Evolutionary conservation across 2,888 invertebrate genomes (phyloP).

Genomic region (Seira ritae): DNA sequence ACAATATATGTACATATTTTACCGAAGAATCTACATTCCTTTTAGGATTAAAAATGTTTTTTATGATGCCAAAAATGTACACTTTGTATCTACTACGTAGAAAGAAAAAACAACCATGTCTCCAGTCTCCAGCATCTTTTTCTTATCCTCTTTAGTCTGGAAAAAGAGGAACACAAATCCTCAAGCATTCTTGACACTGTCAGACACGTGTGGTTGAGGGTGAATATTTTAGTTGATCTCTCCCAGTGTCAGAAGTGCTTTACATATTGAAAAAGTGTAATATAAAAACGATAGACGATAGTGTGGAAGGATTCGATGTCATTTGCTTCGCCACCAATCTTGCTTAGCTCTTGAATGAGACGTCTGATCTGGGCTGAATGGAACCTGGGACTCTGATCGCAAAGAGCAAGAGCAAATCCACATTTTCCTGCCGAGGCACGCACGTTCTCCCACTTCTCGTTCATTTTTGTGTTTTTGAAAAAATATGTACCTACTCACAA

Average conservation of each 20-base stretch:
- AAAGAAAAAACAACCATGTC: not conserved
- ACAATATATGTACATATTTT: not conserved
- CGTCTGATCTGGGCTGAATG: not conserved
- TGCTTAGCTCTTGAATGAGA: not conserved
- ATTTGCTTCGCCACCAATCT: not conserved
- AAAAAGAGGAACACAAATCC: not conserved
- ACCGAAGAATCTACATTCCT: not conserved
- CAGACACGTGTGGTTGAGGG: constrained; percentile 16
- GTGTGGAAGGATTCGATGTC: not conserved
- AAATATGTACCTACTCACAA: no score
- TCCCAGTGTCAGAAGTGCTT: not conserved
- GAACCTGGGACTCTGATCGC: not conserved
- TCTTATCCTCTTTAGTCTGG: not conserved
- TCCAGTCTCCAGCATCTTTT: constrained; percentile 28
- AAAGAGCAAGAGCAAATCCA: constrained; percentile 10
- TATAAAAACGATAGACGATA: not conserved
- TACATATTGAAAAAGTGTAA: not conserved
- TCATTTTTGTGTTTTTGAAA: no score
- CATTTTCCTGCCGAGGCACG: not conserved
- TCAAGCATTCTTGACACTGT: constrained; percentile 8
- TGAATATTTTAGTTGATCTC: not conserved
- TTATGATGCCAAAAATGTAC: not conserved
- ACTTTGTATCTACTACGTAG: not conserved
- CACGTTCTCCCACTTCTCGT: not conserved
- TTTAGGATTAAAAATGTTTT: not conserved